phyloP scores from a whole-genome alignment of 2,113 vertebrate species.

The Zingel zingel region DNA sequence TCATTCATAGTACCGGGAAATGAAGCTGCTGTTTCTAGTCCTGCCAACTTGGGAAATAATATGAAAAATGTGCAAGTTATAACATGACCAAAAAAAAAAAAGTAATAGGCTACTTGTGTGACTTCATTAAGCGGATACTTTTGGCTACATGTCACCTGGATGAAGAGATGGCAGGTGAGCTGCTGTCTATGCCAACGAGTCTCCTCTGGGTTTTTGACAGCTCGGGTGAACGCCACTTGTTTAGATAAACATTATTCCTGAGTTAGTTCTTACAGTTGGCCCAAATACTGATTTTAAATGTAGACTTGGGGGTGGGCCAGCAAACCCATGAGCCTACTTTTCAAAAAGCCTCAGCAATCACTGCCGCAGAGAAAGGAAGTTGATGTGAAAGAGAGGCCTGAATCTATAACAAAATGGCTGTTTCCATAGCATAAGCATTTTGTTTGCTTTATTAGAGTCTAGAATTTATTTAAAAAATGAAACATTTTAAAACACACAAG shows the following conservation, averaged over 20 bases:
- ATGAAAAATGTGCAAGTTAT: constrained; percentile 69
- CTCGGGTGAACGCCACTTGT: constrained; percentile 43
- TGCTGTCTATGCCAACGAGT: constrained; percentile 14
- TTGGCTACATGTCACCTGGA: constrained; percentile 61
- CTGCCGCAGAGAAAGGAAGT: constrained; percentile 7
- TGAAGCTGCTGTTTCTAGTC: constrained; percentile 50
- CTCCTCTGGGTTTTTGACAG: constrained; percentile 17
- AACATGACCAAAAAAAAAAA: constrained; percentile 25
- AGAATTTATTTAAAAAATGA: constrained; percentile 1
- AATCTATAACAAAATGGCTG: constrained; percentile 32
- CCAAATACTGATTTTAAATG: constrained; percentile 71
- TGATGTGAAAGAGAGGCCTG: constrained; percentile 34
- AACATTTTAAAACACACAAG: constrained; percentile 56
- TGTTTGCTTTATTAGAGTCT: constrained; percentile 15
- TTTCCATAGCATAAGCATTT: constrained; percentile 29
- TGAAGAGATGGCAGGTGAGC: constrained; percentile 20
- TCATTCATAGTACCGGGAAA: constrained; percentile 77
- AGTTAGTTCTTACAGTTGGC: constrained; percentile 75
- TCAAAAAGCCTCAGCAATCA: constrained; percentile 37
- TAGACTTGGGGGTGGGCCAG: constrained; percentile 62
- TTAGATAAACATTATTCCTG: constrained; percentile 75
- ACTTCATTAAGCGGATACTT: constrained; percentile 67
- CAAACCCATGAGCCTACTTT: constrained; percentile 64
- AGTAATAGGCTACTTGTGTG: constrained; percentile 68
- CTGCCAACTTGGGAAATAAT: constrained; percentile 54